Evolutionary conservation across 2,888 invertebrate species (phyloP).

Genomic region (Aporophyla nigra): DNA sequence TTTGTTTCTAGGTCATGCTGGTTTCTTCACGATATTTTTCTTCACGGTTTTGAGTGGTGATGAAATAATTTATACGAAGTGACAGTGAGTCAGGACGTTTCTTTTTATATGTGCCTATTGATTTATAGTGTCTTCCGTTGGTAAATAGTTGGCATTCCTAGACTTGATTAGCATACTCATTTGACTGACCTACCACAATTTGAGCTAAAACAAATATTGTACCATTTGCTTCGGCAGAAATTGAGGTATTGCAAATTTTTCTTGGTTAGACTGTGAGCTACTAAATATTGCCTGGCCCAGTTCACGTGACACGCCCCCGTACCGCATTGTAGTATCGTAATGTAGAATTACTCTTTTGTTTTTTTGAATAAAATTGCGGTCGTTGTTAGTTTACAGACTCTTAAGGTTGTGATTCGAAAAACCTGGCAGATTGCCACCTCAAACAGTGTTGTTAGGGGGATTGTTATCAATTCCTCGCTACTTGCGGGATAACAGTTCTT

Average conservation of each 20-base stretch:
- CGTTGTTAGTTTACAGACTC: not conserved
- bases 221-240: not conserved
- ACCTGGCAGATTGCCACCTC: not conserved
- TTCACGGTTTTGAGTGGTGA: too few species aligned
- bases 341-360: not conserved
- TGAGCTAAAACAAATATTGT: not conserved
- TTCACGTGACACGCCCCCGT: slow-evolving; percentile 18
- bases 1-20: too few species aligned
- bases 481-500: not conserved
- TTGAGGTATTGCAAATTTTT: not conserved
- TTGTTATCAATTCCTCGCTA: not conserved
- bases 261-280: not conserved
- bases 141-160: not conserved
- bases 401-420: not conserved
- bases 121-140: not conserved
- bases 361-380: not conserved
- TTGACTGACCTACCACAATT: slow-evolving; percentile 24
- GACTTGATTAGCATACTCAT: not conserved
- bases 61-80: too few species aligned
- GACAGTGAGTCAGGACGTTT: not conserved
- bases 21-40: too few species aligned
- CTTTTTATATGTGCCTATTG: not conserved
- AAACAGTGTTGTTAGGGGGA: not conserved
- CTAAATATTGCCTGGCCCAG: not conserved
- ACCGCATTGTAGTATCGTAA: not conserved